phyloP scores from a whole-genome alignment of 1,140 invertebrate genomes.

The Zaprionus gabonicus region DNA sequence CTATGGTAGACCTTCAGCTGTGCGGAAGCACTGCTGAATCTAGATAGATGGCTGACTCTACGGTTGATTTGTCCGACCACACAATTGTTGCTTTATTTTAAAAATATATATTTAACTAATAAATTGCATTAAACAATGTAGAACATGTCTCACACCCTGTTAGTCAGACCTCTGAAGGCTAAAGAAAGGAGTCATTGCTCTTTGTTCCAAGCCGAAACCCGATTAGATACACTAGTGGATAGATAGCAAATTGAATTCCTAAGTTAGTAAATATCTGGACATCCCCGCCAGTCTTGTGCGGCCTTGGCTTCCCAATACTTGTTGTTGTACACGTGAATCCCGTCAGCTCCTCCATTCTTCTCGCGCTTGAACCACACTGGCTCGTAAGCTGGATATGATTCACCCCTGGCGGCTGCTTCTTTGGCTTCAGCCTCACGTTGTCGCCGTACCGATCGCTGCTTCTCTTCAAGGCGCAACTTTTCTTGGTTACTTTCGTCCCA shows the following conservation, averaged over 20 bases:
- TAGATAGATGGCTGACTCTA: not conserved
- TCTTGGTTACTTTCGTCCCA: conserved; percentile 98
- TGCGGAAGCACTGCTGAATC: not conserved
- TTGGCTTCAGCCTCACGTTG: conserved; percentile 92
- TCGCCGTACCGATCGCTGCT: conserved; percentile 92
- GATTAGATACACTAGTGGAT: conserved; percentile 11
- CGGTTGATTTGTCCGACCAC: conserved; percentile 33
- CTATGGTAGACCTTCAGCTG: not conserved
- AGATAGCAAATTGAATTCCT: conserved; percentile 1
- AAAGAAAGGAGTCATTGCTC: conserved; percentile 1
- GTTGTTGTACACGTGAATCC: conserved; percentile 93
- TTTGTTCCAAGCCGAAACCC: not conserved
- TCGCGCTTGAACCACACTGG: conserved; percentile 96
- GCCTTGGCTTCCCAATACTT: conserved; percentile 97
- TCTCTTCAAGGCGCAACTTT: conserved; percentile 95
- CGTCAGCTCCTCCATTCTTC: conserved; percentile 90
- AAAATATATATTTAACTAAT: conserved; percentile 57
- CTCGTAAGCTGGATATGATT: conserved; percentile 90
- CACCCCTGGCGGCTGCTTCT: conserved; percentile 89
- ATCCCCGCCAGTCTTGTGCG: conserved; percentile 94
- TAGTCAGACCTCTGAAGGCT: conserved; percentile 4
- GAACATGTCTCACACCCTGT: conserved; percentile 24
- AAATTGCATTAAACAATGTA: conserved; percentile 40
- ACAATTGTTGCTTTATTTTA: conserved; percentile 75
- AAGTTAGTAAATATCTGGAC: conserved; percentile 95